These are phyloP conservation scores for Caranx melampygus DNA, from an alignment of 2,113 vertebrate species.

Conservation along the genomic window DNA sequence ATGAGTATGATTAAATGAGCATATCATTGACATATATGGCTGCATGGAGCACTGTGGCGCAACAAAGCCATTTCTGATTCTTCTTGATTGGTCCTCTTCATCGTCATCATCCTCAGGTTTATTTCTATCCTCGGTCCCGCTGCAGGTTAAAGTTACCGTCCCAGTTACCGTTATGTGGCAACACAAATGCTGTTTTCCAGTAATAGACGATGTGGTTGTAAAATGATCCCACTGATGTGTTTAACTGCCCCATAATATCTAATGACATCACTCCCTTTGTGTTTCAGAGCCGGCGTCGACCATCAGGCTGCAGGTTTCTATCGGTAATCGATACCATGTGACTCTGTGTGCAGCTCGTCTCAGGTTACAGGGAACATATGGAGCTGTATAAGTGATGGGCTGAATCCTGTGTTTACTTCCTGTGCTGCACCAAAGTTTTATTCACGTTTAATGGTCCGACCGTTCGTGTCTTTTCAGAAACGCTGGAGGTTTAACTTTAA, in stretches of 20 bases:
- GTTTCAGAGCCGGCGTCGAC: constrained; percentile 3
- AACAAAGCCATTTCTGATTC: no score
- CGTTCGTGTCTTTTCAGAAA: no score
- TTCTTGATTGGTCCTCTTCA: background rate
- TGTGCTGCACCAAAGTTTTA: no score
- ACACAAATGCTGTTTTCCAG: constrained; percentile 11
- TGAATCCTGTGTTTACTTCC: background rate
- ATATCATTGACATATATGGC: no score
- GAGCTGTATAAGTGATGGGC: constrained; percentile 11
- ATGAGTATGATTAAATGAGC: no score
- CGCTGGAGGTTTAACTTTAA: no score
- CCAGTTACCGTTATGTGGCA: background rate
- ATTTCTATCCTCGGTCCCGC: background rate
- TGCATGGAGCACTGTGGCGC: no score
- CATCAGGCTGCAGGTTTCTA: background rate
- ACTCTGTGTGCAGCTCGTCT: background rate
- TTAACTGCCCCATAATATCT: background rate
- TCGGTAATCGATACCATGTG: constrained; percentile 43
- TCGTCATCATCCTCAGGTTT: background rate
- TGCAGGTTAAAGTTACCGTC: background rate
- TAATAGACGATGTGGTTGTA: constrained; percentile 6
- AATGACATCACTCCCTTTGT: constrained; percentile 30
- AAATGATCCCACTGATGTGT: constrained; percentile 3
- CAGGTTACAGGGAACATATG: constrained; percentile 23
- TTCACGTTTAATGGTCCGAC: no score